Base-by-base conservation (phyloP, 2,113 vertebrate genomes). In the Rallus limicola region DNA sequence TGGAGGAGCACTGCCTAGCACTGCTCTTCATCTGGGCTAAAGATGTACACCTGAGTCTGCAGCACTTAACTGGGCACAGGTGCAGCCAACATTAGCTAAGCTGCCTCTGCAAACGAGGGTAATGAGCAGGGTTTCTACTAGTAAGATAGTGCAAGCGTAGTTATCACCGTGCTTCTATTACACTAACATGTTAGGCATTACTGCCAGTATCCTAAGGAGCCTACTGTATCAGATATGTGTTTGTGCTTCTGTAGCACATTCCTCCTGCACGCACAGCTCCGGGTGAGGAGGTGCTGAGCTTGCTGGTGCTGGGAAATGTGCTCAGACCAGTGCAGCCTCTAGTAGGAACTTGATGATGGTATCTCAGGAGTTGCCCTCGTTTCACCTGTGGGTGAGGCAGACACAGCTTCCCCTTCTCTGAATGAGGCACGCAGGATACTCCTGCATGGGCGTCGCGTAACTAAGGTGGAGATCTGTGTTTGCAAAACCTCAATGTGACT, bases 301-400 rank as follows among this genome's bases (percentile, higher is more conserved):
- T 26, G 56, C 56, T 70, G 3, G 7, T 2, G 0, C 81, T 2
- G 14, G 65, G 70, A 90, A 67, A 83, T 13, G 80, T 20, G 2
- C 77, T 75, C 4, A 0, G 74, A 75, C 74, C 95, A 92, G 92
- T 15, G 88, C 95, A 96, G 75, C 93, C 92, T 79, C 93, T 92
- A 94, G 92, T 90, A 95, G 96, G 90, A 95, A 82, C 33, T 29
- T 18, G 58, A 63, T 6, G 93, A 92, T 79, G 3, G 0, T 40
- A 48, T 86, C 86, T 64, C 2, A 64, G 68, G 67, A 69, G 55
- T 1, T 74, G 50, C 71, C 79, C 63, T 93, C 0, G 0, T 42
- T 40, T 63, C 21, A 59, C 15, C 48, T 12, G 33, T 71, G 82
- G 90, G 90, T 56, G 82, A 93, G 88, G 85, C 70, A 38, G 31